Conservation (phyloP, 1,140 invertebrate genomes). For the Hyposmocoma kahamanoa region DNA sequence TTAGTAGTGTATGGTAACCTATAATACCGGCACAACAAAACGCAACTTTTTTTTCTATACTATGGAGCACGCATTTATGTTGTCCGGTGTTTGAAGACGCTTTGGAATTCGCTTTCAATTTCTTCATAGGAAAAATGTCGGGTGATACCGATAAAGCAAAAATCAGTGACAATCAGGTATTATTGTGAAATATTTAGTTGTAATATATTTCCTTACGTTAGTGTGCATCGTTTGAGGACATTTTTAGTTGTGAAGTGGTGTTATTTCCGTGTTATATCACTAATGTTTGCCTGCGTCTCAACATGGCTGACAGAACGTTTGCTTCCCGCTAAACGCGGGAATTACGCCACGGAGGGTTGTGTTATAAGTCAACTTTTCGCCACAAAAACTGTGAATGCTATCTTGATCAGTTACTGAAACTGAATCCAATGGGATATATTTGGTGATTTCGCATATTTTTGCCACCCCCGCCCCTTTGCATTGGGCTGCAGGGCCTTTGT, state of each 20-base stretch:
- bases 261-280: conserved; percentile 73
- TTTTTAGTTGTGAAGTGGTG: conserved; percentile 58
- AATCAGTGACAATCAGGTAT: conserved; percentile 75
- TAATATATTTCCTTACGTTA: conserved; percentile 55
- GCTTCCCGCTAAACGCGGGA: conserved; percentile 74
- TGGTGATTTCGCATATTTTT: conserved; percentile 64
- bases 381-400: conserved; percentile 63
- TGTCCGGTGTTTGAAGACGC: conserved; percentile 73
- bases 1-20: not conserved
- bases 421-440: conserved; percentile 65
- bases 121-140: conserved; percentile 73
- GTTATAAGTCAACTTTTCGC: conserved; percentile 57
- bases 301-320: conserved; percentile 74
- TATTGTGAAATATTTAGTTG: conserved; percentile 62
- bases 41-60: conserved; percentile 64
- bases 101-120: conserved; percentile 74
- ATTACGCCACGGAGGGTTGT: conserved; percentile 71
- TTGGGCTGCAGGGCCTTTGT: conserved; percentile 72
- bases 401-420: conserved; percentile 66
- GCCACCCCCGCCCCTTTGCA: conserved; percentile 71
- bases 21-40: conserved; percentile 30
- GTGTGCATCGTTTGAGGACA: conserved; percentile 54
- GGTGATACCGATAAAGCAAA: conserved; percentile 74
- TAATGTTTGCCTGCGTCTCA: conserved; percentile 75
- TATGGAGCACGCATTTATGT: conserved; percentile 71